Base-by-base conservation (phyloP, 2,113 vertebrate species). In the Chionomys nivalis region DNA sequence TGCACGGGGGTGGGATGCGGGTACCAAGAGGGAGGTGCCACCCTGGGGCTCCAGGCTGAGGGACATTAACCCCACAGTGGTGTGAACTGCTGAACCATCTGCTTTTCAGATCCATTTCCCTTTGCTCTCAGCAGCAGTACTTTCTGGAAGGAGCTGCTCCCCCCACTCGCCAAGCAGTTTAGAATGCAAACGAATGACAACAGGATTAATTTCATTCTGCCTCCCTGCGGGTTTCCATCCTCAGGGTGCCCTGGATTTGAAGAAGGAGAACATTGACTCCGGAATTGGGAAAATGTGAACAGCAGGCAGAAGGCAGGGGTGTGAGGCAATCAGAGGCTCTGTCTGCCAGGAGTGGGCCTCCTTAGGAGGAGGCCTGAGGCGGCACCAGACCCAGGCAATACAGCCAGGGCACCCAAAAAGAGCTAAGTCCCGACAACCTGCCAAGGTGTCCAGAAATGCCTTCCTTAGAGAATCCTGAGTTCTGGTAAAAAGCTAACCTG, bases 281-380 rank as follows among this genome's bases (percentile, higher is more conserved):
- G 87, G 87, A 93, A 78, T 3, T 76, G 39, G 78, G 85, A 76
- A 94, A 96, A 92, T 96, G 94, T 95, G 90, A 96, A 93, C 79
- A 95, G 96, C 92, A 90, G 95, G 94, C 49, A 31, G 88, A 66
- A 42, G 49, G 75, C 87, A 52, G 1, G 85, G 90, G 90, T 44
- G 33, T 14, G 33, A 81, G 65, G 76, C 93, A 81, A 28, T 92
- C 87, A 70, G 33, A 47, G 58, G 77, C 66, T 0, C 28, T 11
- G 1, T 65, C 24, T 70, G 93, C 83, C 82, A 87, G 88, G 83
- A 93, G 91, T 49, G 7, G 44, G 86, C 65, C 49, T 93, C 39
- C 14, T 89, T 82, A 58, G 44, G 68, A 63, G 21, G 89, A 79
- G 87, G 17, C 73, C 82, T n/a, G 7, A 7, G 65, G 76, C 23